Evolutionary conservation across 2,888 invertebrate genomes (phyloP), one percentile per base, ranked within the genome.

Genomic region (Melanostoma scalare): DNA sequence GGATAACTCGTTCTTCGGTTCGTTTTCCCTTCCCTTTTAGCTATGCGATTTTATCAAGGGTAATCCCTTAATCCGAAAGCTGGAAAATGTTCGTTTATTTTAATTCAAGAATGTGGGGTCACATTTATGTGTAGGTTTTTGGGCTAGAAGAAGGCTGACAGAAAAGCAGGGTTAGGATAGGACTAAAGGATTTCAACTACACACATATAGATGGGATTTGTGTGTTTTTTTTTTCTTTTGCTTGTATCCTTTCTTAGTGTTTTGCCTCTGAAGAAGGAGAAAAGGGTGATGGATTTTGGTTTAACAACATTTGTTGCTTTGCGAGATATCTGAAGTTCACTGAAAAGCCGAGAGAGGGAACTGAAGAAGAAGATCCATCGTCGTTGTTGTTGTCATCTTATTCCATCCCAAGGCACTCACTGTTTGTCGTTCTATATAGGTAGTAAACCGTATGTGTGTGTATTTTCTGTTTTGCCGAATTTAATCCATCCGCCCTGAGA

Each of bases 11-110:
- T 86, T 86, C 78, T 77, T 77, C 20, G 42, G 68, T 68, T 63
- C 79, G 68, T 50, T 56, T 38, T 40, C 30, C 9, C 40, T 56
- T 56, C 3, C 5, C 35, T 55, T 10, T 30, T 8, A 20, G 65
- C 61, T 79, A 71, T 84, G 84, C 79, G 84, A 84, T 84, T 79
- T 84, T 84, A 84, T 86, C 85, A 84, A 69, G 76, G 80, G 86
- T 87, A 86, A 87, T 87, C 86, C 85, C 65, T 68, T 87, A 87
- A 87, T 87, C 86, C 86, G 85, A 85, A 87, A 86, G 86, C 86
- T 86, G 87, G 84, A 86, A 86, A 87, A 85, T 84, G 84, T 87
- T 87, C 86, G 81, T 81, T 85, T 81, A 85, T 71, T 80, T 80
- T 78, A 86, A 84, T 84, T 79, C 84, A 74, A 68, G 69, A 84